Evolutionary conservation across 2,113 vertebrate species (phyloP), one percentile per base, ranked within the genome.

Genomic region (Lepisosteus oculatus): DNA sequence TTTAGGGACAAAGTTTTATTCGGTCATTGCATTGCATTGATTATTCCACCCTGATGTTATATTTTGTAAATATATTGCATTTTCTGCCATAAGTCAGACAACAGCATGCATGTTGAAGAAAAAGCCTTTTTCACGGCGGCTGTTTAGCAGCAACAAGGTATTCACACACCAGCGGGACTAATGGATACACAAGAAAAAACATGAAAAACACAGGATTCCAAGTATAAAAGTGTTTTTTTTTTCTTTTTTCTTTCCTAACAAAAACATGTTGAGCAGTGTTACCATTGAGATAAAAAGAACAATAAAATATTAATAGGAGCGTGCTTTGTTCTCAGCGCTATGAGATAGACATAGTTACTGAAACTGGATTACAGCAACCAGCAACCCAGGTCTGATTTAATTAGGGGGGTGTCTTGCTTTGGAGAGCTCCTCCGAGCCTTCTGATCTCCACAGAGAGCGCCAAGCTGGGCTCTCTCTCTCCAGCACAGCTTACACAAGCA

Each of bases 221-320:
- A 15, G n/a, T n/a, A 59, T 11, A 13, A 59, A 59, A 17, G 47
- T 77, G 17, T 15, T 3, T 41, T 51, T 47, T 72, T 74, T 41
- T 44, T 13, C 45, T 45, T 47, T 41, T 42, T 6, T n/a, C 42
- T 43, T 42, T 55, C 71, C 71, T 77, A 77, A 85, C 78, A 86
- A 85, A 89, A 91, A 93, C 91, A 87, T 89, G 90, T 79, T 92
- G 90, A 87, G 92, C 89, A 89, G 89, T 93, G 93, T 96, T 96
- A 94, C 93, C 89, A 88, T 82, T 89, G 93, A 95, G 92, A 95
- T 96, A 83, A 95, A 95, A 94, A 89, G 87, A 91, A 93, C 62
- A 83, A 90, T 97, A 85, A 96, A 98, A 96, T 97, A 97, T 98
- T 96, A 94, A 98, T 96, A 91, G 86, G 78, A 83, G 84, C 86